Evolutionary conservation across 2,888 invertebrate genomes (phyloP), one percentile per base, ranked within the genome.

Genomic region (Tetanocera ferruginea): DNA sequence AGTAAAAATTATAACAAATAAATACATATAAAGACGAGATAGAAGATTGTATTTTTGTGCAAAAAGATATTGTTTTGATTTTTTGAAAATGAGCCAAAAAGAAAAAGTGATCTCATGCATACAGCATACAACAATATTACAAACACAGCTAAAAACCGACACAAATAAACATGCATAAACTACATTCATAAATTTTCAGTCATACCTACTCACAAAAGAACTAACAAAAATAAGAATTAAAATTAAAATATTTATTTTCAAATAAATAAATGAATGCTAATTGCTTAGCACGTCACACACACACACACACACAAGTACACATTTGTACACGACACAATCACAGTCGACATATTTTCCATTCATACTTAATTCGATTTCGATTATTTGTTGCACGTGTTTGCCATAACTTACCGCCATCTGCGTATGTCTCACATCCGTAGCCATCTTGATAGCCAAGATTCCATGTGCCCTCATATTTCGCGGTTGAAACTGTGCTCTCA

Each of bases 381-480:
- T 43, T 37, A 25, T 19, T 43, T 37, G 37, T 34, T 43, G 67
- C 64, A 64, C 64, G 64, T 64, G 64, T 5, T 64, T 14, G 0
- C n/a, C 34, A 23, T 28, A 71, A 92, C 94, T 94, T 91, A 98
- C 99, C 99, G 90, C 98, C 98, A 91, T 99, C 99, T 79, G 98
- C 98, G 90, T 99, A 99, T 80, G 98, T 98, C 91, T 99, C 99
- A 71, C 98, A 98, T 84, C 99, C 99, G 91, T 99, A 99, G 84
- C 99, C 99, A 90, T 99, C 99, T 91, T 99, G 99, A 80, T 99
- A 94, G 83, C 99, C 99, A 86, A 96, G 97, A 83, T 98, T 97
- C 99, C 99, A 99, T 81, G 98, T 98, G 87, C 98, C 98, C 90
- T 98, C 97, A 91, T 98, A 98, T 90, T 97, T 97, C 86, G 98